Conservation (phyloP, 2,113 vertebrate species). For the Hyaena hyaena region DNA sequence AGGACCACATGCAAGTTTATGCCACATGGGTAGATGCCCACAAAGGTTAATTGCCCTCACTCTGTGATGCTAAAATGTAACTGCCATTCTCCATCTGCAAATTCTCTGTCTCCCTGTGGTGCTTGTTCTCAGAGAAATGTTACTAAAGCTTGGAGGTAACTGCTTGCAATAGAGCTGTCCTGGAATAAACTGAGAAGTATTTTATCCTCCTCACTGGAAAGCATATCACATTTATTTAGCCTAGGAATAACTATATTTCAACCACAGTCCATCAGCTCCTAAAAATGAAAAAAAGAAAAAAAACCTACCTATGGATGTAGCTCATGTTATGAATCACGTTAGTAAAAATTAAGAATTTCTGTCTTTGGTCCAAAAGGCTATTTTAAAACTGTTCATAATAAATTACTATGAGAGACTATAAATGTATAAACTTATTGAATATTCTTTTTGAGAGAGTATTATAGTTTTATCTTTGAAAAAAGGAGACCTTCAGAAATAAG, state of each 20-base stretch:
- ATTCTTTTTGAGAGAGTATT: neutral
- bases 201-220: neutral
- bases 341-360: neutral
- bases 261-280: neutral
- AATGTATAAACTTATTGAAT: neutral
- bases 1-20: neutral
- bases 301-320: neutral
- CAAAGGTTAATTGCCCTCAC: neutral
- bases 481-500: conserved; percentile 1
- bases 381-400: conserved; percentile 13
- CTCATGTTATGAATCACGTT: neutral
- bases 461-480: neutral
- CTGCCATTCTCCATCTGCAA: neutral
- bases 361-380: neutral
- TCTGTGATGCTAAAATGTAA: neutral
- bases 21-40: neutral
- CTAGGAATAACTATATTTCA: neutral
- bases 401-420: neutral
- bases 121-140: neutral
- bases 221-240: neutral
- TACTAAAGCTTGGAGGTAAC: neutral
- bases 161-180: neutral
- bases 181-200: neutral
- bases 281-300: neutral
- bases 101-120: neutral